A percentile compares a stretch with the other conserved stretches of the same genome.
These are phyloP conservation scores for Phortica okadai DNA, from an alignment of 2,888 invertebrate genomes.

Conservation along the genomic window DNA sequence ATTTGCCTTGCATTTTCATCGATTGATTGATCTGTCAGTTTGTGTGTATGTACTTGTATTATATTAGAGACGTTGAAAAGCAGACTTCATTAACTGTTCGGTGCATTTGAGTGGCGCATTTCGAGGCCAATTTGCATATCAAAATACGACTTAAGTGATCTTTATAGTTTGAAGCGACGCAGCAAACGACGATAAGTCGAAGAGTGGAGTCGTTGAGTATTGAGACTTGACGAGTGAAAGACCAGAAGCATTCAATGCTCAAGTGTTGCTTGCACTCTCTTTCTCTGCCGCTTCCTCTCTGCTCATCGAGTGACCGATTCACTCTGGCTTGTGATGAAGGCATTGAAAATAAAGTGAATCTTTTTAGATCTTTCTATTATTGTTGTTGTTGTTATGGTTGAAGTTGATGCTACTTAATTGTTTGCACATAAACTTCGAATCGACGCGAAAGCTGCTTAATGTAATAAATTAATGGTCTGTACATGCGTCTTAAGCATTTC, in stretches of 20 bases:
- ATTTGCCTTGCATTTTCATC: slow-evolving; percentile 9
- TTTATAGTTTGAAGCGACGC: slow-evolving; percentile 44
- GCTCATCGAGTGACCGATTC: no score
- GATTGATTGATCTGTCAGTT: slow-evolving; percentile 27
- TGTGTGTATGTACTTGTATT: neutral
- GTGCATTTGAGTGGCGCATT: slow-evolving; percentile 32
- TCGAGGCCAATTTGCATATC: slow-evolving; percentile 64
- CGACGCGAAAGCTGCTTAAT: slow-evolving; percentile 44
- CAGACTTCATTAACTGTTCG: slow-evolving; percentile 35
- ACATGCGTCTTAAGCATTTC: slow-evolving; percentile 49
- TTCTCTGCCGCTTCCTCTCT: slow-evolving; percentile 53
- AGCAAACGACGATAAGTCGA: no score
- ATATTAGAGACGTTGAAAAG: neutral
- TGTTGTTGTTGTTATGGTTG: neutral
- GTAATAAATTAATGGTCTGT: slow-evolving; percentile 58
- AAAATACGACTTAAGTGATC: slow-evolving; percentile 48
- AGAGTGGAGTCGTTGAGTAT: no score
- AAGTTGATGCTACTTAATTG: neutral
- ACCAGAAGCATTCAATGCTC: slow-evolving; percentile 7
- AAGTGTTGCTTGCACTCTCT: no score
- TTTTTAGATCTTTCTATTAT: neutral
- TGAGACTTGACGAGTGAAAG: slow-evolving; percentile 15
- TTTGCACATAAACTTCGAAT: neutral
- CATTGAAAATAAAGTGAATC: no score
- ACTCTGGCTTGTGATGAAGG: no score